Conservation (phyloP, 2,113 vertebrate genomes). For the Ovis canadensis region DNA sequence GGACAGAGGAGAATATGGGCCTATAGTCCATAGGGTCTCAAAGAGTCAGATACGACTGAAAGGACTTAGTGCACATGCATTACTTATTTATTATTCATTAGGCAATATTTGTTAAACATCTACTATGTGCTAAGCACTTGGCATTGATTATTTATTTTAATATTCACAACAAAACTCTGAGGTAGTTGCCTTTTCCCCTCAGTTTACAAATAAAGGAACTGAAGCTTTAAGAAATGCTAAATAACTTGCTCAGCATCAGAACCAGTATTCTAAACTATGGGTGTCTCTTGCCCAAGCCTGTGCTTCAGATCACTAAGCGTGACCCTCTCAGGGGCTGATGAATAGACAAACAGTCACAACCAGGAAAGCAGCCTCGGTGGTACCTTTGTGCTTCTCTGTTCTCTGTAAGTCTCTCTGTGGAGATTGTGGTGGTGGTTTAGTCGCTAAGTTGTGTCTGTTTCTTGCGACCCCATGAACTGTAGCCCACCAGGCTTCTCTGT, state of each 20-base stretch:
- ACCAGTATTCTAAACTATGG: background rate
- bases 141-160: background rate
- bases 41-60: background rate
- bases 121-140: background rate
- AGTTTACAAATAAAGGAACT: background rate
- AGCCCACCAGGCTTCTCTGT: background rate
- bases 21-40: background rate
- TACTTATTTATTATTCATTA: background rate
- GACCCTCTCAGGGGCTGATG: background rate
- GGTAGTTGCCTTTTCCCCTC: background rate
- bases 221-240: background rate
- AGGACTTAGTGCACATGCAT: background rate
- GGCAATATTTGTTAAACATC: background rate
- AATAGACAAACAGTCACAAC: background rate
- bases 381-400: background rate
- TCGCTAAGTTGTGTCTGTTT: background rate
- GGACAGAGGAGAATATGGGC: background rate
- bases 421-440: background rate
- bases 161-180: background rate
- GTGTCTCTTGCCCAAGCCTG: background rate
- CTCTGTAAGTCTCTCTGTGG: background rate
- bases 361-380: background rate
- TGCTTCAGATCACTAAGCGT: background rate
- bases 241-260: background rate
- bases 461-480: background rate